These are phyloP conservation scores for Abrostola triplasia DNA, from an alignment of 2,888 invertebrate genomes.

Conservation along the genomic window DNA sequence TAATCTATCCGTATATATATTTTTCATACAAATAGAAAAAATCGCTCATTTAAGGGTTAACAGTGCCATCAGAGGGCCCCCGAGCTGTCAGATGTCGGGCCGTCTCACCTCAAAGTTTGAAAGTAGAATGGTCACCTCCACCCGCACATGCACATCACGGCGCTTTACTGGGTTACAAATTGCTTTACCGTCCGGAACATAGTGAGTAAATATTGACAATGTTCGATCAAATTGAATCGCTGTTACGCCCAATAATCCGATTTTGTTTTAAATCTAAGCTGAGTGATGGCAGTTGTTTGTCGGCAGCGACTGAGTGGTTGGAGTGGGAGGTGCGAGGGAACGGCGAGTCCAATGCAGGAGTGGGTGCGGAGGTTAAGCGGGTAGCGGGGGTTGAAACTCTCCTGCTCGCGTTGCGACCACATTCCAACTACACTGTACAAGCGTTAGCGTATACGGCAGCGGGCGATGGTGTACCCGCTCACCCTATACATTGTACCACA, in stretches of 20 bases:
- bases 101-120: constrained; percentile 93
- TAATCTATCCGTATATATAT: too few species aligned
- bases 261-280: constrained; percentile 72
- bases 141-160: constrained; percentile 92
- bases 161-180: constrained; percentile 94
- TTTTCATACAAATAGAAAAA: too few species aligned
- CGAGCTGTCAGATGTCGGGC: constrained; percentile 92
- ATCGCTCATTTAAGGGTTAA: too few species aligned
- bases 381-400: constrained; percentile 94
- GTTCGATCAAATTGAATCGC: constrained; percentile 31
- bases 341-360: constrained; percentile 65
- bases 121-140: constrained; percentile 93
- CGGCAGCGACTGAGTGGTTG: constrained; percentile 85
- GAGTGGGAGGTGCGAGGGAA: constrained; percentile 83
- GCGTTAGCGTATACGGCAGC: constrained; percentile 95
- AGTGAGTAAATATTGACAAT: constrained; percentile 74
- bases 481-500: constrained; percentile 93
- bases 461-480: constrained; percentile 94
- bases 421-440: constrained; percentile 96
- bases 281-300: constrained; percentile 87
- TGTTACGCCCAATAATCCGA: constrained; percentile 28
- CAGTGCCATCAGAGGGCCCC: constrained; percentile 94
- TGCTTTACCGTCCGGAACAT: constrained; percentile 92
- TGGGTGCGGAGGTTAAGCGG: constrained; percentile 92
- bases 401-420: constrained; percentile 93